Percentiles rank a stretch among this genome's conserved stretches.
These are phyloP conservation scores for Calyptomena viridis DNA, from an alignment of 2,113 vertebrate genomes.

Conservation along the genomic window DNA sequence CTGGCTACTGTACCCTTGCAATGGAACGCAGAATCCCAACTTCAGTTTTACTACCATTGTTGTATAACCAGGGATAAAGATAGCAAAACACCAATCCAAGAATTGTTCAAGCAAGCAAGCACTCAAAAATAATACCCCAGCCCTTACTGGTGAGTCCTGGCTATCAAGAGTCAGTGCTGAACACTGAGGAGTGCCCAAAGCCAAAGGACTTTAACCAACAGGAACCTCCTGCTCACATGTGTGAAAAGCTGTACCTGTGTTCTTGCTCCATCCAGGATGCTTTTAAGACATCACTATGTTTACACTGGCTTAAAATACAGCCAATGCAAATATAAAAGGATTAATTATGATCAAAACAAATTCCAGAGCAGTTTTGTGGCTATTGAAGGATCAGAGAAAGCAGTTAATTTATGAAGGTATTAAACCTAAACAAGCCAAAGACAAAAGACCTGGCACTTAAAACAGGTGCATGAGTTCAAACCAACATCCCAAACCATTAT, in stretches of 20 bases:
- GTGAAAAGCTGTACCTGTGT: accelerated
- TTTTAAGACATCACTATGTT: neutral
- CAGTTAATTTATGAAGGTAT: neutral
- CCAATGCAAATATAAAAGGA: neutral
- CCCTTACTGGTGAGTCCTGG: neutral
- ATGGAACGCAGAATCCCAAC: neutral
- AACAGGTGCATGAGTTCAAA: neutral
- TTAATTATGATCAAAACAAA: neutral
- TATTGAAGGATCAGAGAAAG: neutral
- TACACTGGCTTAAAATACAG: neutral
- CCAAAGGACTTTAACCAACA: neutral
- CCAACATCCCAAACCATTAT: neutral
- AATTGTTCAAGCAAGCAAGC: neutral
- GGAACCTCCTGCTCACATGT: neutral
- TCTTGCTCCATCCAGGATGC: neutral
- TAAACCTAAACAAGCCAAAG: neutral
- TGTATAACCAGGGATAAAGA: neutral
- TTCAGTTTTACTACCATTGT: neutral
- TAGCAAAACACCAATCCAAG: neutral
- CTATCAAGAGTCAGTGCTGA: neutral
- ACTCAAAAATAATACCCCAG: neutral
- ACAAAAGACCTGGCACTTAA: neutral
- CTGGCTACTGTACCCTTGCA: neutral
- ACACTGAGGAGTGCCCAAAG: neutral
- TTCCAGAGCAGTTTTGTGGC: accelerated